Base-by-base conservation (phyloP, 2,888 invertebrate genomes). In the Meteorus colon region DNA sequence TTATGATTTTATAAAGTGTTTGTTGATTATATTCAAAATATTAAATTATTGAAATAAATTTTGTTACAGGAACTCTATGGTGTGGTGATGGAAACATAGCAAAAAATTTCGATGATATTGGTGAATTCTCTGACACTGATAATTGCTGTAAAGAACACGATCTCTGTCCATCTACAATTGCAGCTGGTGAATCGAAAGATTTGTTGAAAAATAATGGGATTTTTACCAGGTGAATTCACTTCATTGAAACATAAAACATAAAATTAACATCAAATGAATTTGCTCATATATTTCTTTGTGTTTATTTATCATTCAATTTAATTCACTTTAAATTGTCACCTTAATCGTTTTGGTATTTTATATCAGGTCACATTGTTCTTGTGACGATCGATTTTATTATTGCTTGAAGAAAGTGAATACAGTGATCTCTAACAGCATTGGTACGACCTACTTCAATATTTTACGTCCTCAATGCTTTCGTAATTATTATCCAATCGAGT, bases 91-190 rank as follows among this genome's bases (percentile, higher is more conserved):
- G 95, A 0, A 92, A 93, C 81, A 90, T 91, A 0, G 93, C 94
- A 0, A 55, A n/a, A 14, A 90, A 91, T 3, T 89, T 91, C 24
- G 89, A 91, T 1, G 93, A 94, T 80, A 86, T 95, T 19, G 95
- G 95, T 0, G 84, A 91, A 14, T 94, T 94, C 87, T 90, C 91
- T 82, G 90, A 91, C 81, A 93, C 94, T 0, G 95, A 95, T 88
- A 91, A 90, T 14, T 95, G 95, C 87, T 95, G 95, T 85, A 88
- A 93, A 41, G 91, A 91, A 78, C 95, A 95, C 85, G 95, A 95
- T 86, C 90, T 91, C 1, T 95, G 95, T 89, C 91, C 92, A 65
- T 89, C 92, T 59, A 91, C 91, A 84, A 93, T 95, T 78, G 82
- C 79, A 0, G 90, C 93, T 0, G 93, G 93, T 0, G 90, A 92